Conservation (phyloP, 2,888 invertebrate genomes). For the Nebria salina region DNA sequence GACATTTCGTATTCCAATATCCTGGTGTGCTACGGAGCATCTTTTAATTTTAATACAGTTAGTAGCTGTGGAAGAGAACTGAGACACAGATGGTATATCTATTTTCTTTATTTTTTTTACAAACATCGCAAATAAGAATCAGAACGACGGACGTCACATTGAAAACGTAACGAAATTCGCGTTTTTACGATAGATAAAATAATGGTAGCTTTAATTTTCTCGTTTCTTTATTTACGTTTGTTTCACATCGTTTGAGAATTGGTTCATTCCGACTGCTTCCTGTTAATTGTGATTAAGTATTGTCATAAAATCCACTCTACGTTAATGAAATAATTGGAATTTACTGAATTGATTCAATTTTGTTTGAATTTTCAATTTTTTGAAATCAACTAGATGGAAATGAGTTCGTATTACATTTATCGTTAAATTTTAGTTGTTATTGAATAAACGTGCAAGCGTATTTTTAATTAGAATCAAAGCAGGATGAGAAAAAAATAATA, state of each 20-base stretch:
- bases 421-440: too few relatives aligned
- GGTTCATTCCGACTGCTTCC: neutral
- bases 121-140: neutral
- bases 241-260: neutral
- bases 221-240: neutral
- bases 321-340: neutral
- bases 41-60: conserved; percentile 28
- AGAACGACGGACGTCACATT: neutral
- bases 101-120: neutral
- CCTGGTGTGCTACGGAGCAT: neutral
- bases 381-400: too few relatives aligned
- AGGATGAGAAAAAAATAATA: neutral
- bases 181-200: neutral
- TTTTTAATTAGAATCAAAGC: neutral
- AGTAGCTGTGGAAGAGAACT: neutral
- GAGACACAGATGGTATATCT: neutral
- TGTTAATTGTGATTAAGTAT: neutral
- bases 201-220: neutral
- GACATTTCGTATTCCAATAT: conserved; percentile 19
- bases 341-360: neutral
- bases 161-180: neutral
- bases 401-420: too few relatives aligned
- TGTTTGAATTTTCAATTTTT: too few relatives aligned
- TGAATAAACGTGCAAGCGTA: too few relatives aligned
- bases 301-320: neutral